These are phyloP conservation scores for Ptychochromis oligacanthus DNA, from an alignment of 2,113 vertebrate species.

Conservation along the genomic window DNA sequence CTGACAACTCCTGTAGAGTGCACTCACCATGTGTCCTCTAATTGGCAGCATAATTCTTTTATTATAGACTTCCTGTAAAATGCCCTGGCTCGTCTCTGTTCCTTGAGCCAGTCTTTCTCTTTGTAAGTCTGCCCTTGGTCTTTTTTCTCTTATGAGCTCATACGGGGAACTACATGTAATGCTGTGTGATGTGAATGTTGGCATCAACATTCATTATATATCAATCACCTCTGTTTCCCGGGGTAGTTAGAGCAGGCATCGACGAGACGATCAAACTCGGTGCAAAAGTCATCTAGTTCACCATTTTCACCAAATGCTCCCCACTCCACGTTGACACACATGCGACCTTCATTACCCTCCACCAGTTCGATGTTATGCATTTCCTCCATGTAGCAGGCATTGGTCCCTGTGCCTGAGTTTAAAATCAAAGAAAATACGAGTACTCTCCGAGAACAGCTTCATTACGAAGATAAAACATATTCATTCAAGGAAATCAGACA, in stretches of 20 bases:
- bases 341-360: slow-evolving; percentile 88
- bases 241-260: slow-evolving; percentile 88
- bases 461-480: background rate
- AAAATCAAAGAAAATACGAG: background rate
- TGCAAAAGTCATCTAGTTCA: slow-evolving; percentile 88
- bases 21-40: background rate
- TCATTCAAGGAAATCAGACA: background rate
- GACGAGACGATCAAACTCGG: slow-evolving; percentile 85
- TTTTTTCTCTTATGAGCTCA: background rate
- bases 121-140: background rate
- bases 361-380: slow-evolving; percentile 93
- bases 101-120: background rate
- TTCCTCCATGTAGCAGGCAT: slow-evolving; percentile 98
- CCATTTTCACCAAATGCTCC: slow-evolving; percentile 93
- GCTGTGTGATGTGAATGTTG: background rate
- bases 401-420: slow-evolving; percentile 92
- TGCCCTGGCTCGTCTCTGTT: background rate
- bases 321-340: slow-evolving; percentile 99
- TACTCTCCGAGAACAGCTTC: background rate
- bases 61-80: accelerated
- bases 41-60: background rate
- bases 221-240: slow-evolving; percentile 87
- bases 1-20: background rate
- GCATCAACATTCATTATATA: background rate
- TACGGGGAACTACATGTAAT: background rate